Evolutionary conservation across 2,888 invertebrate genomes (phyloP), one percentile per base, ranked within the genome.

Genomic region (Mythimna vitellina): DNA sequence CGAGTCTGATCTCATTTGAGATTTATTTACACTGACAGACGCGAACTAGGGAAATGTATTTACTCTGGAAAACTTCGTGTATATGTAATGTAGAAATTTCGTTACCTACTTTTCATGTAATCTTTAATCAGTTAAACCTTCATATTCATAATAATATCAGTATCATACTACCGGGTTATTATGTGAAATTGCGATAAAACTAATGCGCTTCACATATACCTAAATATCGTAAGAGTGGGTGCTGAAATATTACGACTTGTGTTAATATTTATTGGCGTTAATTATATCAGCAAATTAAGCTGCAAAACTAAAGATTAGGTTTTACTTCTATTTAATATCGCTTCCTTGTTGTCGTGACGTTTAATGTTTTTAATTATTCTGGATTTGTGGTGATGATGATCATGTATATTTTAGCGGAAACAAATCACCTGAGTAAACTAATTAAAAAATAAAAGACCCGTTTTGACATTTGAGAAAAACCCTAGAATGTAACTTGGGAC

Each of bases 1-100:
- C 46, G 38, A 63, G 49, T 60, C 51, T 64, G 69, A 65, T 69
- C 64, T 68, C 68, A 75, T 76, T 73, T 53, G n/a, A 17, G 75
- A 74, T 76, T 54, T 63, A 79, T 79, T 74, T 65, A 42, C 63
- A 22, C 63, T 46, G 29, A 49, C 76, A 61, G 73, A 73, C 51
- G 20, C 51, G 79, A 22, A 63, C 35, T 78, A n/a, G 51, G 56
- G 7, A 32, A 12, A 9, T 61, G 29, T 70, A 62, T 71, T 73
- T 53, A 10, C 20, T 46, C 29, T 3, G 22, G 12, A 20, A 72
- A 35, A 53, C 1, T 46, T 25, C 8, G 38, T 38, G 4, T 51
- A 3, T 25, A 38, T 8, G 17, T 25, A 9, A n/a, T 51, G 49
- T 51, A 51, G 49, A 51, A n/a, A 61, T 61, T 25, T 49, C 10